Evolutionary conservation across 2,113 vertebrate species (phyloP).

Genomic region (Spermophilus dauricus): DNA sequence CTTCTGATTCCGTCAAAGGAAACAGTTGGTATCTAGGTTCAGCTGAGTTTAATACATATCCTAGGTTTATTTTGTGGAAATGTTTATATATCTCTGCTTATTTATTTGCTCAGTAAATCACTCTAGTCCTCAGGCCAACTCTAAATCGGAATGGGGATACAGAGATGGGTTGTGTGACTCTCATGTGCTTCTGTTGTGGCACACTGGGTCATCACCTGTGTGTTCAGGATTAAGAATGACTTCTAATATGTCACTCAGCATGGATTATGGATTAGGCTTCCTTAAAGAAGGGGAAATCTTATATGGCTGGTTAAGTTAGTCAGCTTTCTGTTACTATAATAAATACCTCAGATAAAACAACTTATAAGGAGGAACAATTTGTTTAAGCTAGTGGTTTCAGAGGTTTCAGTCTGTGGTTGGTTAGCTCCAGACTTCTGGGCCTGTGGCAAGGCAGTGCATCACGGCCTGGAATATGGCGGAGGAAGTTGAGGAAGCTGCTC

Average conservation of each 20-base stretch:
- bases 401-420: no score
- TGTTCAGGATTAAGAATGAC: not conserved
- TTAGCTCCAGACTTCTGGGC: no score
- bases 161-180: not conserved
- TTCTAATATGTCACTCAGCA: not conserved
- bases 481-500: no score
- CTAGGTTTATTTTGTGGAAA: not conserved
- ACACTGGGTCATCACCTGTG: not conserved
- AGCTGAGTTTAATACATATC: not conserved
- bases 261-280: not conserved
- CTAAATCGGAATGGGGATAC: not conserved
- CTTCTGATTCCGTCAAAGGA: not conserved
- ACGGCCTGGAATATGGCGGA: no score
- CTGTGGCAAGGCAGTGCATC: no score
- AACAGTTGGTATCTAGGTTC: not conserved
- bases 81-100: not conserved
- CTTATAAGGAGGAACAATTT: no score
- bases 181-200: not conserved
- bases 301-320: not conserved
- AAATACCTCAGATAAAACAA: no score
- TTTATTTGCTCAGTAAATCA: not conserved
- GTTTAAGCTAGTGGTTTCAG: no score
- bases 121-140: not conserved
- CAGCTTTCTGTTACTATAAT: no score
- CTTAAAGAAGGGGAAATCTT: not conserved